A percentile compares a stretch with the other conserved stretches of the same genome.
These are phyloP conservation scores for Mastomys natalensis DNA, from an alignment of 2,113 vertebrate species.

Conservation along the genomic window DNA sequence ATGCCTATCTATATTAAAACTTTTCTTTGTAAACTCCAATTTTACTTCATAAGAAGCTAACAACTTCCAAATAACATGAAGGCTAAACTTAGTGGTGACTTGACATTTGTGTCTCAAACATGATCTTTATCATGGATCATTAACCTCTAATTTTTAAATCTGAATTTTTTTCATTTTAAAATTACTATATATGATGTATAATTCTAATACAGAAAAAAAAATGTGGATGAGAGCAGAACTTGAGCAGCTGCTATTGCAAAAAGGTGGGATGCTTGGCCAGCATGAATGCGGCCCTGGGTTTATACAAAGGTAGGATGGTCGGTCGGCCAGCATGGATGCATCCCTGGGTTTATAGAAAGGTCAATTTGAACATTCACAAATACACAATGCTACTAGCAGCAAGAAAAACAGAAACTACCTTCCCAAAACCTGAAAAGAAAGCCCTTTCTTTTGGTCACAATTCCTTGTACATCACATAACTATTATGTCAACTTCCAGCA, in stretches of 20 bases:
- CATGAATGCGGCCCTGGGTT: background rate
- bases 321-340: background rate
- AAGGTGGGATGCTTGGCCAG: background rate
- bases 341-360: background rate
- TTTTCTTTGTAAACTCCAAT: background rate
- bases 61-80: background rate
- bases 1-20: background rate
- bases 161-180: background rate
- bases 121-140: background rate
- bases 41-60: background rate
- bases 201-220: background rate
- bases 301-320: background rate
- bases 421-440: background rate
- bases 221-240: background rate
- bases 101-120: slow-evolving; percentile 11
- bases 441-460: too few relatives aligned
- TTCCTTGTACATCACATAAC: background rate
- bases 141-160: background rate
- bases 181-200: background rate
- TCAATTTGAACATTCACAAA: slow-evolving; percentile 28
- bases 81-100: background rate
- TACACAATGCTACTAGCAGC: background rate
- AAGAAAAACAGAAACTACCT: background rate
- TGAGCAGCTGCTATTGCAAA: background rate
- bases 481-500: background rate